Base-by-base conservation (phyloP, 2,888 invertebrate species). In the Drosophila kambysellisi region DNA sequence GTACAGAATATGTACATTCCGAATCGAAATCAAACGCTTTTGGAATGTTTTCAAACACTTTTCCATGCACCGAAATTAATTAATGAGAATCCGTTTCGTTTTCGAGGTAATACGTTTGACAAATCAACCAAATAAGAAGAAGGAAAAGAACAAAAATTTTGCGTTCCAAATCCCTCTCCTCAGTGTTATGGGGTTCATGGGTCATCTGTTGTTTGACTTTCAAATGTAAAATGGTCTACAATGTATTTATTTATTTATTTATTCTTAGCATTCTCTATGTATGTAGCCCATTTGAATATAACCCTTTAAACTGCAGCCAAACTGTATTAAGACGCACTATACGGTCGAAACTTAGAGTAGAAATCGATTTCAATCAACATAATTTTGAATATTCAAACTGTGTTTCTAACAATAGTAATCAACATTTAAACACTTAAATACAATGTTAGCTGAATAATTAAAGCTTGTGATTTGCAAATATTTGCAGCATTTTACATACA, bases 221-320 rank as follows among this genome's bases (percentile, higher is more conserved):
- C 39, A 30, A 52, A 37, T 35, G 33, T 25, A 15, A n/a, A 50
- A 43, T 58, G 29, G 46, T 46, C 20, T 56, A 48, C 39, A 41
- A 32, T 58, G 61, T 58, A 29, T 70, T 32, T 33, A 53, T 46
- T 70, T 37, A 52, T 33, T 60, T 41, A 25, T 41, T 43, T 77
- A 77, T 68, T 81, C 56, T 77, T 78, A 77, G 81, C 78, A 78
- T 73, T 74, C 60, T 76, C 62, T 64, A 76, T 70, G 65, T 71
- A 75, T 48, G 70, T 56, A 59, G 43, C 35, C 29, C n/a, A 81
- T 78, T 77, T 78, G 72, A 68, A 77, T 81, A 81, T 43, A 25
- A 59, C 81, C 78, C 78, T 78, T 81, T 78, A 59, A 65, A 68
- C 78, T 62, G 67, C 58, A 68, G 51, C 39, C 53, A 52, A 39